Percentiles rank a stretch among this genome's conserved stretches.
phyloP scores from a whole-genome alignment of 2,888 invertebrate genomes.

The Acronicta alni region DNA sequence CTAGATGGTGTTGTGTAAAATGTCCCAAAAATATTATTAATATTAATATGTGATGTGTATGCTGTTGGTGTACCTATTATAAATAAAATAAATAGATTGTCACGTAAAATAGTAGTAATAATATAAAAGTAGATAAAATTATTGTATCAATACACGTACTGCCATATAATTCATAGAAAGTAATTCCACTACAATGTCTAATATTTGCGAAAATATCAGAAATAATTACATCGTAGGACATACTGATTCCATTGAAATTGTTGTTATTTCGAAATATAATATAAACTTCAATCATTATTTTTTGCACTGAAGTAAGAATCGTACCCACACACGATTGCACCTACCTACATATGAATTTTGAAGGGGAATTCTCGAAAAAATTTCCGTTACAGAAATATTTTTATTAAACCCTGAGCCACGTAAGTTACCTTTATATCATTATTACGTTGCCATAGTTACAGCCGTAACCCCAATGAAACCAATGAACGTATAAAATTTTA shows the following conservation, averaged over 20 bases:
- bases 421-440: slow-evolving; percentile 50
- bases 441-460: slow-evolving; percentile 59
- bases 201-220: too few relatives aligned
- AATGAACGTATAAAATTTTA: slow-evolving; percentile 67
- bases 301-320: slow-evolving; percentile 5
- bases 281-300: slow-evolving; percentile 6
- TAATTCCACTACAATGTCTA: too few relatives aligned
- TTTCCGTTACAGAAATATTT: slow-evolving; percentile 41
- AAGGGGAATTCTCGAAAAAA: slow-evolving; percentile 33
- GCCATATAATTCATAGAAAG: too few relatives aligned
- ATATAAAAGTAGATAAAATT: too few relatives aligned
- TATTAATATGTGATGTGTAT: too few relatives aligned
- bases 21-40: too few relatives aligned
- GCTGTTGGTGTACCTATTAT: too few relatives aligned
- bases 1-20: too few relatives aligned
- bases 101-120: too few relatives aligned
- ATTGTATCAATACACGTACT: too few relatives aligned
- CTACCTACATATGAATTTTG: slow-evolving; percentile 23
- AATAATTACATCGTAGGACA: too few relatives aligned
- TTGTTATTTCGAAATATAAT: slow-evolving; percentile 4
- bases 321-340: slow-evolving; percentile 8
- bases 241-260: slow-evolving; percentile 19
- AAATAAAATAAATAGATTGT: too few relatives aligned
- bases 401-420: slow-evolving; percentile 32
- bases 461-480: slow-evolving; percentile 64